Evolutionary conservation across 1,140 invertebrate species (phyloP), one percentile per base, ranked within the genome.

Genomic region (Drosophila repleta): DNA sequence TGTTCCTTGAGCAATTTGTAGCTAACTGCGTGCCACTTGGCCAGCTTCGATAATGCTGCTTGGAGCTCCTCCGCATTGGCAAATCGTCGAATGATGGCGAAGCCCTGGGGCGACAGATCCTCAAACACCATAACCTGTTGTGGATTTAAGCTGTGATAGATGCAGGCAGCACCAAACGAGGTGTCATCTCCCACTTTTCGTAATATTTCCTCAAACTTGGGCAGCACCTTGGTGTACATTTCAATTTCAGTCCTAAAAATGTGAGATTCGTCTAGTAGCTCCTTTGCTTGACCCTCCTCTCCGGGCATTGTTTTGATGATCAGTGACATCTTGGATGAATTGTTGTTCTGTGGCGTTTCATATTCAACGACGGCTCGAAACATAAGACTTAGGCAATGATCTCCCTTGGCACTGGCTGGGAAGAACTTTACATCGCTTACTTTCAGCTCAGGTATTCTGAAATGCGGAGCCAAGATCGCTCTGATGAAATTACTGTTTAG

Each of bases 1-100:
- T 83, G 61, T n/a, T 87, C 82, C 5, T 75, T 69, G 0, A 73
- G 20, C 2, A 90, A 20, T 29, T 84, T 85, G 48, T 68, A 77
- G 53, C 83, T 85, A 10, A 76, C 67, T 0, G 88, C 89, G 60
- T 90, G 88, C 75, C 68, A 84, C 17, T 85, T 88, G 39, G 88
- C 89, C 17, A 90, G 21, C 39, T 85, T 90, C 1, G 32, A 0
- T 66, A 0, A 26, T 11, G 11, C 69, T 37, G 49, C n/a, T 18
- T 17, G 26, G 0, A 79, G 6, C 18, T 90, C 88, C 6, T 67
- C 67, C 1, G 55, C 18, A 20, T 71, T 11, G 52, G 7, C 0
- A 49, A 0, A 37, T 46, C 45, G 20, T 11, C 45, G 45, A 46
- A 21, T 21, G 45, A 46, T 18, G 7, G 45, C 3, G 20, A 75